phyloP scores from a whole-genome alignment of 2,797 vertebrate genomes.

The Zonotrichia albicollis region DNA sequence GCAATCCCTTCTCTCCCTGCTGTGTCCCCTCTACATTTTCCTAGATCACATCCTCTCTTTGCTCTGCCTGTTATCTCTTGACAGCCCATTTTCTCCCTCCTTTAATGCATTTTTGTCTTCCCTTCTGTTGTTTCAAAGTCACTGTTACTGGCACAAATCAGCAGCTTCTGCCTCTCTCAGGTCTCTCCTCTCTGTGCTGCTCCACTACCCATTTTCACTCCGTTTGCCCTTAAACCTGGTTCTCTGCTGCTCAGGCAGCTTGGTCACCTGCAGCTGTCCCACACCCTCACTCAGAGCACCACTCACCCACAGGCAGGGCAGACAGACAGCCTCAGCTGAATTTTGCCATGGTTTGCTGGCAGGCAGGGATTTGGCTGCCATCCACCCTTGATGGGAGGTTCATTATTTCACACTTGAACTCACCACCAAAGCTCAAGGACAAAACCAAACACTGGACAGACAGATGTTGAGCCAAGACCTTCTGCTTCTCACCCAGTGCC shows the following conservation, averaged over 20 bases:
- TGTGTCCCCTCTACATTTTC: neutral
- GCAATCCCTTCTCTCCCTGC: neutral
- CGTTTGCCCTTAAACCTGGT: neutral
- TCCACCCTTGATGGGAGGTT: neutral
- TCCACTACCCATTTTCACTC: neutral
- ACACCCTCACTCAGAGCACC: neutral
- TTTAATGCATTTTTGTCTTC: neutral
- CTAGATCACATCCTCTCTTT: neutral
- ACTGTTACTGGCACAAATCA: neutral
- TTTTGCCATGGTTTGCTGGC: neutral
- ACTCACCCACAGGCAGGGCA: neutral
- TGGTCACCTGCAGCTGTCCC: neutral
- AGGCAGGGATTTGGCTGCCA: neutral
- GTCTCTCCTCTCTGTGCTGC: neutral
- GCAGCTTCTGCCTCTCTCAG: neutral
- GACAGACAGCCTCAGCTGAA: neutral
- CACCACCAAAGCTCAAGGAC: neutral
- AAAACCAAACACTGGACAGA: neutral
- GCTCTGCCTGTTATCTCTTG: neutral
- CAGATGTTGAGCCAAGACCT: slow-evolving; percentile 7
- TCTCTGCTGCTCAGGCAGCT: neutral
- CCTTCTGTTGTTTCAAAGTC: neutral
- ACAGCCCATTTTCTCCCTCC: neutral
- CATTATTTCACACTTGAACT: neutral
- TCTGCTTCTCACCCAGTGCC: neutral